Conservation (phyloP, 2,797 vertebrate species). For the Siniperca undulata region DNA sequence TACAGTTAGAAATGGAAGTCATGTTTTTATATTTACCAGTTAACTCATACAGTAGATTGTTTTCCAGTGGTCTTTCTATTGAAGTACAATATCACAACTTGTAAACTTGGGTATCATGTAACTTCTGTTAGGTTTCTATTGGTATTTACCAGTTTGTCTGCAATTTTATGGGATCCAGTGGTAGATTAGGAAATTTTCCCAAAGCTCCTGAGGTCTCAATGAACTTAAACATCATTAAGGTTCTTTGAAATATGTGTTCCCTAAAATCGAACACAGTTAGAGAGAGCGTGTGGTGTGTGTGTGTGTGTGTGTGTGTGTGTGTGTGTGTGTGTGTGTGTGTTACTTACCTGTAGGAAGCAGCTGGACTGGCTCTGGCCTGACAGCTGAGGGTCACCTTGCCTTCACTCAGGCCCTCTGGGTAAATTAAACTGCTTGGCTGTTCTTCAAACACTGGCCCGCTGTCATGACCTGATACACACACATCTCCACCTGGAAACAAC, state of each 20-base stretch:
- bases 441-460: slow-evolving; percentile 96
- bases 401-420: slow-evolving; percentile 92
- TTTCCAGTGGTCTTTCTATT: neutral
- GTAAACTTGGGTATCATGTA: no score
- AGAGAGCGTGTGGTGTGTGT: slow-evolving; percentile 15
- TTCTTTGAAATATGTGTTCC: no score
- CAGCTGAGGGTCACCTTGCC: slow-evolving; percentile 93
- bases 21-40: neutral
- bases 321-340: neutral
- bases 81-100: neutral
- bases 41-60: neutral
- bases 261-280: neutral
- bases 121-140: no score
- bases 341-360: slow-evolving; percentile 91
- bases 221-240: neutral
- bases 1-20: neutral
- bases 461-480: slow-evolving; percentile 85
- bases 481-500: slow-evolving; percentile 85
- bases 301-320: slow-evolving; percentile 30
- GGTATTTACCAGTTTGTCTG: neutral
- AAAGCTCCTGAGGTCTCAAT: neutral
- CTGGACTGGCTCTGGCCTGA: slow-evolving; percentile 92
- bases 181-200: neutral
- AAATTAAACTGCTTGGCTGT: slow-evolving; percentile 91
- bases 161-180: neutral